Evolutionary conservation across 2,888 invertebrate genomes (phyloP).

Genomic region (Phaedon cochleariae): DNA sequence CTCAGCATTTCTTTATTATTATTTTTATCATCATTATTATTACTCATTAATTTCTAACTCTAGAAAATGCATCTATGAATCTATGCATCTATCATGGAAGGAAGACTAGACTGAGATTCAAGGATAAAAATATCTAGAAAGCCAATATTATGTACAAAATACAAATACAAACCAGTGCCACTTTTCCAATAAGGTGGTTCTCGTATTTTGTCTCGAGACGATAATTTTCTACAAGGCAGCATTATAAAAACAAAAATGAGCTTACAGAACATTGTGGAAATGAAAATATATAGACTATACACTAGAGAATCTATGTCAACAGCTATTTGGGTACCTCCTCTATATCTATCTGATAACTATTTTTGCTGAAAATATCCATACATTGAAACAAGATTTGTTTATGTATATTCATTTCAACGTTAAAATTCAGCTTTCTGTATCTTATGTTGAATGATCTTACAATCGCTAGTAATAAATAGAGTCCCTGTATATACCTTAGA

Average conservation of each 20-base stretch:
- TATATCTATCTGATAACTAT: no score
- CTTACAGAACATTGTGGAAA: conserved; percentile 33
- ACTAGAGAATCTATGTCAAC: conserved; percentile 13
- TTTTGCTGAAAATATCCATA: no score
- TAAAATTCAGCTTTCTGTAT: no score
- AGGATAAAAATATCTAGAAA: conserved; percentile 13
- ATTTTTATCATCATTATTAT: no score
- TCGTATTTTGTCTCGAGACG: conserved; percentile 96
- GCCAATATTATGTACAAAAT: neutral
- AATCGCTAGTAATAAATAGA: no score
- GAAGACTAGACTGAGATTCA: neutral
- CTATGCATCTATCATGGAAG: neutral
- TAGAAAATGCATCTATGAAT: no score
- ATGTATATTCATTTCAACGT: no score
- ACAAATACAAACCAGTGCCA: conserved; percentile 85
- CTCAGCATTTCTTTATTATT: no score
- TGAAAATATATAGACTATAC: conserved; percentile 1
- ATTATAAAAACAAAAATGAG: conserved; percentile 49
- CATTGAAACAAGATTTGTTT: no score
- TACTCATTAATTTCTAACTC: no score
- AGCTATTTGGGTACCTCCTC: neutral
- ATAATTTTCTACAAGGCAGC: conserved; percentile 88
- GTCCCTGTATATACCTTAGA: no score
- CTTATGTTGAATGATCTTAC: no score
- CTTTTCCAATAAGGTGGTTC: conserved; percentile 97